Percentiles rank a stretch among this genome's conserved stretches.
These are phyloP conservation scores for Hypercompe scribonia DNA, from an alignment of 2,888 invertebrate genomes.

Conservation along the genomic window DNA sequence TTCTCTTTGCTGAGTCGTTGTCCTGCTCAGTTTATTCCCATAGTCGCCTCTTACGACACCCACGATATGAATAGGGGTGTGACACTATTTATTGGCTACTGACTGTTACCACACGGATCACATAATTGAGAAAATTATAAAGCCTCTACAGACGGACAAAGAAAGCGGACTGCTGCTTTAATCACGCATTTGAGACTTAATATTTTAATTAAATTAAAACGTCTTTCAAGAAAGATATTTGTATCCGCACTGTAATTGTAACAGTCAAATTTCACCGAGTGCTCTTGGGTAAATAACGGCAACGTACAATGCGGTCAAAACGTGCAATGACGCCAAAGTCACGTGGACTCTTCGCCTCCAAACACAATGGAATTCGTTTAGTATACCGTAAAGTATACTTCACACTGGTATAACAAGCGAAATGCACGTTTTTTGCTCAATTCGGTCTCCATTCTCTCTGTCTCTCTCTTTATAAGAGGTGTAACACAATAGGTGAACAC, in stretches of 20 bases:
- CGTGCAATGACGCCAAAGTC: slow-evolving; percentile 12
- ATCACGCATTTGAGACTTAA: background rate
- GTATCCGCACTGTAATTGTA: background rate
- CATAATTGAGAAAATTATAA: background rate
- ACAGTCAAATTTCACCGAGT: slow-evolving; percentile 3
- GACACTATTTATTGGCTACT: too few relatives aligned
- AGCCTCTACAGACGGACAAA: background rate
- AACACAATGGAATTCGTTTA: slow-evolving; percentile 31
- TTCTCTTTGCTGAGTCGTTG: too few relatives aligned
- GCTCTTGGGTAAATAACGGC: slow-evolving; percentile 9
- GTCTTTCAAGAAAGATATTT: background rate
- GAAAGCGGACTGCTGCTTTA: background rate
- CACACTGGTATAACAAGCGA: background rate
- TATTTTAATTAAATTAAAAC: background rate
- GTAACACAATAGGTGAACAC: background rate
- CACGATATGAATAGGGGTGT: too few relatives aligned
- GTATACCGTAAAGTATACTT: slow-evolving; percentile 11
- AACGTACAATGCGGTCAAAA: slow-evolving; percentile 9
- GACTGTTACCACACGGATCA: too few relatives aligned
- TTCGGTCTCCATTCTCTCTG: background rate
- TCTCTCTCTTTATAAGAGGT: background rate
- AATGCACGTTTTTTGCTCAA: background rate
- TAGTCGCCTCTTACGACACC: too few relatives aligned
- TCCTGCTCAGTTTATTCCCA: too few relatives aligned
- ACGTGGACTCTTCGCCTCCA: slow-evolving; percentile 5